Evolutionary conservation across 2,797 vertebrate genomes (phyloP).

Genomic region (Syndactyla subalaris): DNA sequence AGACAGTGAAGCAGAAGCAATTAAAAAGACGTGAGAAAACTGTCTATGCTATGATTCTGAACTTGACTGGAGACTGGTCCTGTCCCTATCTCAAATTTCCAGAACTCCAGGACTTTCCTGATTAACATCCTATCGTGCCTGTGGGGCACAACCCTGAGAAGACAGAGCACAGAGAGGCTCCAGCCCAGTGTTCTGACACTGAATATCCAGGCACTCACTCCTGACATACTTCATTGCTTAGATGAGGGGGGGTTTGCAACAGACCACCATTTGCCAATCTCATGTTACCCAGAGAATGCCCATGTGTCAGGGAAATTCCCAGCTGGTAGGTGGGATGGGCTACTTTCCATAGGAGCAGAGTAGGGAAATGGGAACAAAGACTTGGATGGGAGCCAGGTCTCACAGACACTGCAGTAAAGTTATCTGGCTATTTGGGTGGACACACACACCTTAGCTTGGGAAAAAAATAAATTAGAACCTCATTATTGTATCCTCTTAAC

Average conservation of each 20-base stretch:
- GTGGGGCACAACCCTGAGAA: background rate
- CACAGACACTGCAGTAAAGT: background rate
- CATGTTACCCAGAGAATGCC: constrained; percentile 21
- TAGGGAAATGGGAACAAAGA: constrained; percentile 3
- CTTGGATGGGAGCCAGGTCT: background rate
- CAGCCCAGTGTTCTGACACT: background rate
- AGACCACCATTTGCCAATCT: background rate
- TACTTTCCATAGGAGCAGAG: background rate
- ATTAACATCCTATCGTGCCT: background rate
- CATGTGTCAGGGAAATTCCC: constrained; percentile 54
- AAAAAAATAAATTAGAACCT: background rate
- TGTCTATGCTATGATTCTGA: background rate
- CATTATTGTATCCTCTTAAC: background rate
- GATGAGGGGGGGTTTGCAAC: background rate
- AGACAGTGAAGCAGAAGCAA: background rate
- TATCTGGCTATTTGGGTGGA: background rate
- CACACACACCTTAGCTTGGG: background rate
- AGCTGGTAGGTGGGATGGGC: constrained; percentile 33
- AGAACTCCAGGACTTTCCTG: background rate
- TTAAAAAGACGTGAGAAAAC: accelerated
- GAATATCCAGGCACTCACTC: background rate
- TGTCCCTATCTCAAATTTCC: background rate
- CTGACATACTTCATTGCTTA: background rate
- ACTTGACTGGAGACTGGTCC: background rate
- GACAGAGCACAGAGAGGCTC: background rate